phyloP scores from a whole-genome alignment of 2,797 vertebrate species.

The Xiphorhynchus erythropygius region DNA sequence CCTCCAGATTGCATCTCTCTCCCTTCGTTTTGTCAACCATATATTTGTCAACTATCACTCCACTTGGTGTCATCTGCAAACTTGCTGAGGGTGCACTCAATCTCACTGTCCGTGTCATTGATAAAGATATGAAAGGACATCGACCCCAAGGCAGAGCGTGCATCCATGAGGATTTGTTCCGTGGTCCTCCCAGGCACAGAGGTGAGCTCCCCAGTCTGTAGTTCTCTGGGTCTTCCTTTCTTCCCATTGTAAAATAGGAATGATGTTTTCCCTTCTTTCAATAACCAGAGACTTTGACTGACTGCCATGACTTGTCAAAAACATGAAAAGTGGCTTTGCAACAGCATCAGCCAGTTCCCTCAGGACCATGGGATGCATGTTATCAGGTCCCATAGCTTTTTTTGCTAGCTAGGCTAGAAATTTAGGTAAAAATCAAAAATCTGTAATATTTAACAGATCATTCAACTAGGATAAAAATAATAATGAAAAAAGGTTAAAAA shows the following conservation, averaged over 20 bases:
- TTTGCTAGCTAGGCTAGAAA: background rate
- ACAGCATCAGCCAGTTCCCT: background rate
- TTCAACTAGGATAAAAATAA: background rate
- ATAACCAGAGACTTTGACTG: background rate
- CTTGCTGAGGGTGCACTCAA: background rate
- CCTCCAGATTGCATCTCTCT: background rate
- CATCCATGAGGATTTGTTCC: background rate
- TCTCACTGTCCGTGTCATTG: background rate
- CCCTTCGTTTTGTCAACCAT: background rate
- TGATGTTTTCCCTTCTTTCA: background rate
- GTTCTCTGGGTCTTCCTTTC: background rate
- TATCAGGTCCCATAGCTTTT: background rate
- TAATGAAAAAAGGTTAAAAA: background rate
- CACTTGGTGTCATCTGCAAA: background rate
- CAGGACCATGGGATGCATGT: background rate
- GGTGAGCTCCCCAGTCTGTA: background rate
- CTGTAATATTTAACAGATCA: background rate
- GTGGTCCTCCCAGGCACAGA: background rate
- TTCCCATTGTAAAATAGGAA: background rate
- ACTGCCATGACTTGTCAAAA: background rate
- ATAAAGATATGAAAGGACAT: background rate
- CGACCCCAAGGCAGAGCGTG: fast-evolving
- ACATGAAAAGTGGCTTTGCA: background rate
- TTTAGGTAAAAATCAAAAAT: background rate
- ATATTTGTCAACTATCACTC: too few relatives aligned